Base-by-base conservation (phyloP, 2,797 vertebrate genomes). In the Babyrousa celebensis region DNA sequence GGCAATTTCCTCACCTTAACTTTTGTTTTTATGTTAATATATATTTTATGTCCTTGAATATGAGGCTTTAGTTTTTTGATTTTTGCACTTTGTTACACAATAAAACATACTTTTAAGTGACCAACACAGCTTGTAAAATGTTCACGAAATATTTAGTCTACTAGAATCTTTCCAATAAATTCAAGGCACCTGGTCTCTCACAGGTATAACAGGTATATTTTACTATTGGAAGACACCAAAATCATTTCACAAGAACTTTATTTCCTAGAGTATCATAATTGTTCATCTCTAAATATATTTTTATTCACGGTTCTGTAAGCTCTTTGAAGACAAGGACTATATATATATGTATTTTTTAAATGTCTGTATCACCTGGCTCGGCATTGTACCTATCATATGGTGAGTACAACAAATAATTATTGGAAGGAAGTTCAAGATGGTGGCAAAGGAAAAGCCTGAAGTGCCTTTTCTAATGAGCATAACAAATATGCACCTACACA, bases 101-200 rank as follows among this genome's bases (percentile, higher is more conserved):
- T 71, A 18, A 89, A 88, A 87, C 40, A 36, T 23, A 68, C 1
- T 77, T 90, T 27, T 70, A 77, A 48, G 2, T 90, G 25, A 40
- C 52, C 6, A 82, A n/a, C 36, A 74, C 0, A 87, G 32, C 12
- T 65, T 95, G 62, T 67, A 62, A 87, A 54, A 11, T 72, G 25
- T 83, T 86, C 5, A 52, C 68, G 1, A 82, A 77, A 14, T 62
- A 78, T 65, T 78, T 94, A 63, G 11, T 83, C 9, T 11, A 58
- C 8, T 86, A 78, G 77, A 90, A 54, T 74, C 20, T 82, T 89
- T 86, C 56, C 6, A 85, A 68, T 67, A 90, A 75, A 90, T 80
- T 87, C 52, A 92, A 90, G 23, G 78, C 62, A 85, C 2, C 23
- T 83, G 11, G 6, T 11, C 14, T 95, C 14, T 67, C 32, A 65